Percentiles rank a stretch among this genome's conserved stretches.
phyloP scores from a whole-genome alignment of 2,113 vertebrate genomes.

The Elaphurus davidianus region DNA sequence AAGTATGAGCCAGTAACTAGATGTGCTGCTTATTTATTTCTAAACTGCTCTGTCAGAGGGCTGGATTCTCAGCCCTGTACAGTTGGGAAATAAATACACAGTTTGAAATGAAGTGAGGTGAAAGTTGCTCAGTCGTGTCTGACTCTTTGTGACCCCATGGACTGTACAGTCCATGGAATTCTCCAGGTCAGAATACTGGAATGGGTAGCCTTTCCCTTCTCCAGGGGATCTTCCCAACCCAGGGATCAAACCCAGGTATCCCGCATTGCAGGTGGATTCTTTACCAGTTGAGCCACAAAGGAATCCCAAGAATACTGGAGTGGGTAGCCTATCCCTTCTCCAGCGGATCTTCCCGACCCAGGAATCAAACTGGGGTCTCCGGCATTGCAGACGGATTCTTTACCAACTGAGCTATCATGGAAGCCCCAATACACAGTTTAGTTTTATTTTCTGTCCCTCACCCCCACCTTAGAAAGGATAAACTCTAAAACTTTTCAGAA shows the following conservation, averaged over 20 bases:
- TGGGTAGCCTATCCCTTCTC: neutral
- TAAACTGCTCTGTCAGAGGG: neutral
- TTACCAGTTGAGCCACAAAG: neutral
- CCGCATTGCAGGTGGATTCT: neutral
- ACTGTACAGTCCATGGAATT: neutral
- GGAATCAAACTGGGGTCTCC: neutral
- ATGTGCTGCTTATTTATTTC: neutral
- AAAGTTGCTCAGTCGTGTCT: neutral
- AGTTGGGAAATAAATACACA: neutral
- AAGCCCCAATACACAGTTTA: neutral
- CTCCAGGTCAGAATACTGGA: neutral
- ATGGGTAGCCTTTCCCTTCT: neutral
- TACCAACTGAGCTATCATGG: neutral
- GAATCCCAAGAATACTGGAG: neutral
- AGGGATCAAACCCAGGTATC: neutral
- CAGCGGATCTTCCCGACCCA: neutral
- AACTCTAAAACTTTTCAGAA: neutral
- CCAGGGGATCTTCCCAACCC: neutral
- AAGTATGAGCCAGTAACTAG: neutral
- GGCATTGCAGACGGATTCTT: neutral
- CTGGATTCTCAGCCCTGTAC: neutral
- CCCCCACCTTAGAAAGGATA: neutral
- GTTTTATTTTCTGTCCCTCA: neutral
- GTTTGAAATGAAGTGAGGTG: neutral
- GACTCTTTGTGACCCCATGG: neutral